Evolutionary conservation across 2,113 vertebrate species (phyloP).

Genomic region (Acrocephalus arundinaceus): DNA sequence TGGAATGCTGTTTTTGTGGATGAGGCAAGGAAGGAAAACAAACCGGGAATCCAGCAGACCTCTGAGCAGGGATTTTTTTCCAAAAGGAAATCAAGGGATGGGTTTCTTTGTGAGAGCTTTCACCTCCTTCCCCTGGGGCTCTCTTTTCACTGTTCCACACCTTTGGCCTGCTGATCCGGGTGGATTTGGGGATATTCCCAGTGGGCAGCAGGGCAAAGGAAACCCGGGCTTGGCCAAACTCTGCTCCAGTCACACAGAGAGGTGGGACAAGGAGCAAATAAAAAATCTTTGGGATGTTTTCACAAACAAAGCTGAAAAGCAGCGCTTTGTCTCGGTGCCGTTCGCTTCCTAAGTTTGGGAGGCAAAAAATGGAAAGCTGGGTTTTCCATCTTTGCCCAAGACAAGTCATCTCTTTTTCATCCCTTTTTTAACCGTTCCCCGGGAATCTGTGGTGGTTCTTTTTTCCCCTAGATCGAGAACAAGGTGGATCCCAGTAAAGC

Average conservation of each 20-base stretch:
- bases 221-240: neutral
- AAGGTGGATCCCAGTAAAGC: neutral
- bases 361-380: neutral
- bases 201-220: accelerated
- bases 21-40: neutral
- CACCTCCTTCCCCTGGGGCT: neutral
- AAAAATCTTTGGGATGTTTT: neutral
- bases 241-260: accelerated
- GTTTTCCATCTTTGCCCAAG: neutral
- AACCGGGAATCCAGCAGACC: neutral
- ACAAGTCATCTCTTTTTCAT: neutral
- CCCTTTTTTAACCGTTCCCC: neutral
- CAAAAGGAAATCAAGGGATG: neutral
- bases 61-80: neutral
- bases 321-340: accelerated
- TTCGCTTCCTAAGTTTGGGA: neutral
- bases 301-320: neutral
- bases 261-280: neutral
- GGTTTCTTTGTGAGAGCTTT: neutral
- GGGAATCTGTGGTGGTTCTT: neutral
- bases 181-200: accelerated
- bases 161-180: neutral
- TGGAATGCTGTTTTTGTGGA: neutral
- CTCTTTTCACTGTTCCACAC: neutral
- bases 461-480: accelerated